Base-by-base conservation (phyloP, 2,113 vertebrate species). In the Nesogale talazaci region DNA sequence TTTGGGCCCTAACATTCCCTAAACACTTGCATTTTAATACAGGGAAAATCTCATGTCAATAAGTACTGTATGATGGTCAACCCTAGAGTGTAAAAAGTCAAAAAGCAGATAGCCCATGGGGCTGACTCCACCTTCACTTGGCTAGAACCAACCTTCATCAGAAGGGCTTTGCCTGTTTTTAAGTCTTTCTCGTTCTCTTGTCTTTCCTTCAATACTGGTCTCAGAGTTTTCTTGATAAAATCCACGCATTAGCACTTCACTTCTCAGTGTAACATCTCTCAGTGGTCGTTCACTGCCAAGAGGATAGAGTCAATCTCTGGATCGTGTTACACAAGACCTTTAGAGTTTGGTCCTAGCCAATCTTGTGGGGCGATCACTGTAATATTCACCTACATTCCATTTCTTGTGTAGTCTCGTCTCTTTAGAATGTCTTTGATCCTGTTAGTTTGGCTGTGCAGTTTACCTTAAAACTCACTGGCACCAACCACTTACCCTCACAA, bases 191-290 rank as follows among this genome's bases (percentile, higher is more conserved):
- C 78, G 79, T 92, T 67, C 46, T 89, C 76, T 6, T 40, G 0
- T 22, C 56, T 84, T 67, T 77, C 25, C 81, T 89, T 88, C 70
- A 79, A 52, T 25, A 57, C 36, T 52, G 6, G 31, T 29, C 87
- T 88, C 59, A 87, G 59, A 88, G 56, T 61, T 38, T 17, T 20
- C 74, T 91, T 83, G 65, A 70, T 89, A 42, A 95, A 92, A 65
- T 80, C 63, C 83, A 90, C 63, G 77, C 57, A 61, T 89, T 88
- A 90, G 89, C 61, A 77, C 92, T 94, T 95, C 38, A 25, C 36
- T 69, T 94, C 65, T 57, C 61, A 94, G 63, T 74, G 90, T 91
- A 78, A 90, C 72, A 92, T 69, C 80, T 79, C 75, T 92, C 42
- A 77, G 12, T 22, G 69, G 56, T 74, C 74, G 80, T 93, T 65